Evolutionary conservation across 2,888 invertebrate species (phyloP).

Genomic region (Cataglyphis albicans): DNA sequence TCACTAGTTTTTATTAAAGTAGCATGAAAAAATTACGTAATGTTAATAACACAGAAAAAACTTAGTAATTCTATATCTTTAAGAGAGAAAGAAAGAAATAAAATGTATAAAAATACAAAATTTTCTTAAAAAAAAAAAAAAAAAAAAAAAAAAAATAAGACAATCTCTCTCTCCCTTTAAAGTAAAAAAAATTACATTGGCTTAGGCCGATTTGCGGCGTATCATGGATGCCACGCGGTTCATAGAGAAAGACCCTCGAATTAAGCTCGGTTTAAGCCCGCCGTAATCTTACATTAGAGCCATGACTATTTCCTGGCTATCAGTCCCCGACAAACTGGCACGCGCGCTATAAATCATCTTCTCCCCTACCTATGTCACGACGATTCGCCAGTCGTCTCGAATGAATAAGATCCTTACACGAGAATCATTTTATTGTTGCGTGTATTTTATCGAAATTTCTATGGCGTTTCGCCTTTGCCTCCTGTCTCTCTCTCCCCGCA

Average conservation of each 20-base stretch:
- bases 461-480: not conserved
- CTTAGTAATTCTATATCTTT: not conserved
- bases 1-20: not conserved
- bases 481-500: not conserved
- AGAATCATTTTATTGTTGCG: constrained; percentile 52
- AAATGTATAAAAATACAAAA: not conserved
- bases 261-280: constrained; percentile 63
- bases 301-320: constrained; percentile 53
- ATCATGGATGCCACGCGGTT: constrained; percentile 8
- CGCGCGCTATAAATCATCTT: constrained; percentile 43
- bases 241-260: constrained; percentile 59
- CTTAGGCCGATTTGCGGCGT: constrained; percentile 16
- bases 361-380: constrained; percentile 14
- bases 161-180: constrained; percentile 13
- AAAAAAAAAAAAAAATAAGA: not conserved
- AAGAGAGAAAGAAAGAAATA: not conserved
- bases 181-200: constrained; percentile 27
- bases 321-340: constrained; percentile 27
- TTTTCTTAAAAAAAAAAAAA: too few species aligned
- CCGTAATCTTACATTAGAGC: constrained; percentile 61
- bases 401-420: constrained; percentile 34
- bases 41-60: not conserved
- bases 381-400: constrained; percentile 28
- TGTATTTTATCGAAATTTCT: constrained; percentile 51
- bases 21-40: not conserved